Evolutionary conservation across 2,113 vertebrate genomes (phyloP), one percentile per base, ranked within the genome.

Genomic region (Pipra filicauda): DNA sequence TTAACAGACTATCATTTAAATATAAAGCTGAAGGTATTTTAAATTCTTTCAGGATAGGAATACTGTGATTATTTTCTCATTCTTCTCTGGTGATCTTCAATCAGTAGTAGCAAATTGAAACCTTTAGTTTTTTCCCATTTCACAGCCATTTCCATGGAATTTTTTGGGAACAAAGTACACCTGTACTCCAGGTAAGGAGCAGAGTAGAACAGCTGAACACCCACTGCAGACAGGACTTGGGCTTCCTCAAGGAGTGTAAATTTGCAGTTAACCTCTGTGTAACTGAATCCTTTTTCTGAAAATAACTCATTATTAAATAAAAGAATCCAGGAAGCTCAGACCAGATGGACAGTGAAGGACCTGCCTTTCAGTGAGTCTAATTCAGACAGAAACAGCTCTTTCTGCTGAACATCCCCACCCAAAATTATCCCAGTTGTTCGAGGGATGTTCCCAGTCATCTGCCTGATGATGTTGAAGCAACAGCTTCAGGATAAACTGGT

Each of bases 391-490:
- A 62, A 8, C 31, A 65, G 44, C 26, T 30, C 43, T 18, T 61
- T 27, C 58, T 57, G 31, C 27, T 52, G 18, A 55, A 19, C 30
- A 55, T 28, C 30, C 18, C 28, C 27, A 59, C 69, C 49, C 5
- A 0, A n/a, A 81, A n/a, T 21, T 2, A 90, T 8, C n/a, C 67
- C 71, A 46, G 22, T 1, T 22, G 24, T 3, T 4, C 0, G 1
- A 44, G 28, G 44, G 48, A 51, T 3, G 1, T 17, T 26, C 33
- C 26, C 12, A 67, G 43, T 4, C 5, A 70, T 14, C 43, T 61
- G 46, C 37, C 31, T 5, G 6, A 51, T 5, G n/a, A 43, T 28
- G 18, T 1, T n/a, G 22, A 81, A 86, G 49, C 31, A 43, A 30
- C 51, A 15, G 43, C n/a, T 52, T 35, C 64, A 65, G 44, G 44